Evolutionary conservation across 2,797 vertebrate species (phyloP), one percentile per base, ranked within the genome.

Genomic region (Squalus acanthias): DNA sequence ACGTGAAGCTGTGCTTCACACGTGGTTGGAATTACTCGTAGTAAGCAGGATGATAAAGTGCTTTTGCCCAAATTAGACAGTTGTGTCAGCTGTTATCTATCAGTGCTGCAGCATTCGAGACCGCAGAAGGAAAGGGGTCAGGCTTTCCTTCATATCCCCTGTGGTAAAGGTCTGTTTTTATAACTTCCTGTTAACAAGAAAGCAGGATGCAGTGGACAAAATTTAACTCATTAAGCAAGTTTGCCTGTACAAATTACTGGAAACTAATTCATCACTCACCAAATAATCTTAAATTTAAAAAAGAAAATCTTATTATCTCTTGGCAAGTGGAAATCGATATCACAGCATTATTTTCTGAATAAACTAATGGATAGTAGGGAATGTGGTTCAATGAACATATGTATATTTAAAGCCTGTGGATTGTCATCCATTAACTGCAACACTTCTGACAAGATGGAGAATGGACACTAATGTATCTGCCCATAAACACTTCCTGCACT

Each of bases 151-250:
- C 89, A 65, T 15, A 92, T 39, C 89, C 57, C 63, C 60, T 20
- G 26, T 92, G 57, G 29, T 63, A 92, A n/a, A 65, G 57, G 60
- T 92, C 60, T 92, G 65, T 69, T 94, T 92, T 67, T 94, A 69
- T 33, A 94, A 69, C 92, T 69, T 94, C n/a, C n/a, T 94, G 92
- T 94, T 94, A 69, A 94, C 65, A 94, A 46, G 92, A 69, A 94
- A 94, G 65, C 92, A 94, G 92, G 92, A 94, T 70, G 39, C 65
- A 46, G n/a, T 65, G 69, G 92, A 69, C 33, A 94, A 94, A 94
- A 46, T 94, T 39, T 94, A 94, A 69, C 39, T 94, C 65, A 46
- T 39, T 94, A 69, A 94, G 65, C 65, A 24, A 3, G 29, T 46
- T 50, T 67, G 8, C n/a, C 92, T 94, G 92, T 46, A 94, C 65